Evolutionary conservation across 1,140 invertebrate genomes (phyloP), one percentile per base, ranked within the genome.

Genomic region (Drosophila varians): DNA sequence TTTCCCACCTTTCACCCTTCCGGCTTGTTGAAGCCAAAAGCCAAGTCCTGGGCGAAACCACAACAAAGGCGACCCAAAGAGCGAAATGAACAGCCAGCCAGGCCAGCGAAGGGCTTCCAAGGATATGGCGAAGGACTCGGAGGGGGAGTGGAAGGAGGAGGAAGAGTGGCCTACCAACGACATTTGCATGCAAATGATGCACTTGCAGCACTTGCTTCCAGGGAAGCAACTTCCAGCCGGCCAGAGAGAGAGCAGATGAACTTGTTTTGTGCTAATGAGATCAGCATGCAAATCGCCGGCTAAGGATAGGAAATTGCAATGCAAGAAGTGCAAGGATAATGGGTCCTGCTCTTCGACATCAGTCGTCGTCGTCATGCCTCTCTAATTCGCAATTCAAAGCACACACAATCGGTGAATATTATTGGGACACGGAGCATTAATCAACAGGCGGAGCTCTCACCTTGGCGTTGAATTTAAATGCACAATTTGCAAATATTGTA

Each of bases 121-220:
- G 23, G 45, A n/a, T 12, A 12, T 4, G 21, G n/a, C 43, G 19
- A 9, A 16, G 12, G 40, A 18, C 2, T 4, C 2, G 16, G 16
- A 14, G 23, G 6, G 31, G 12, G 2, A n/a, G 28, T 9, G 31
- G 16, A 16, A 16, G 12, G 46, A 19, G 34, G 54, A 31, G 56
- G 46, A 45, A 36, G 51, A 75, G 76, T 72, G 58, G 65, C 74
- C 77, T 74, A 78, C 77, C 77, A 80, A 86, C 80, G 80, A 86
- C 82, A 87, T 86, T 86, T 86, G 82, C 82, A 86, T 86, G 80
- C 80, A 86, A 86, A 86, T 87, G 82, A 87, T 86, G 82, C 80
- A 86, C 75, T 71, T 46, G 52, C 71, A 74, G 52, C 55, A 38
- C 36, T 56, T 31, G 60, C 60, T 64, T 61, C 56, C 43, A 56